phyloP scores from a whole-genome alignment of 37 sponge, comb jelly and placozoan species.

The Spongilla lacustris region DNA sequence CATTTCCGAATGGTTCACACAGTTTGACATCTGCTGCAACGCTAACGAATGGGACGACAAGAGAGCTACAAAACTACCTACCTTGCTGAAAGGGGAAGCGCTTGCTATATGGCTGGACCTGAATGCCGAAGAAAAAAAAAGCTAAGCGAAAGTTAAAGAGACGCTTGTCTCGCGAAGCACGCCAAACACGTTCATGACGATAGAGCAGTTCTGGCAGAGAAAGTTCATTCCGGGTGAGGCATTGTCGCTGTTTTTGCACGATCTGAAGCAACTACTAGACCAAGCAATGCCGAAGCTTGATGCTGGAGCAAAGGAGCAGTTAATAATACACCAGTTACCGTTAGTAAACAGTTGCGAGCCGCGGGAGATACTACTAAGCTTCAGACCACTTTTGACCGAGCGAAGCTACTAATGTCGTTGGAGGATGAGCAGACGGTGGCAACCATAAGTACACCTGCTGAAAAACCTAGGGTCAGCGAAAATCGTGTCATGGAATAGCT shows the following conservation, averaged over 20 bases:
- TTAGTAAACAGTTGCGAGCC: slow-evolving; percentile 37
- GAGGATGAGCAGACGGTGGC: background rate
- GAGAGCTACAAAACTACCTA: slow-evolving; percentile 32
- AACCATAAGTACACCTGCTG: background rate
- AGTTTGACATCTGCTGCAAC: slow-evolving; percentile 37
- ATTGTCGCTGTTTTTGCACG: slow-evolving; percentile 47
- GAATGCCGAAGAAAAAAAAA: slow-evolving; percentile 5
- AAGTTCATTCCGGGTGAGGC: slow-evolving; percentile 37
- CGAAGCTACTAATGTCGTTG: slow-evolving; percentile 21
- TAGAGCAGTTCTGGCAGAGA: background rate
- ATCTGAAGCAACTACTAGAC: slow-evolving; percentile 43
- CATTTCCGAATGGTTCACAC: slow-evolving; percentile 30
- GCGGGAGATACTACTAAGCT: slow-evolving; percentile 30
- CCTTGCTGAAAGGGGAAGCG: slow-evolving; percentile 50
- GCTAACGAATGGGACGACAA: slow-evolving; percentile 42
- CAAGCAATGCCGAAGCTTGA: slow-evolving; percentile 69
- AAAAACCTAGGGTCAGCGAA: background rate
- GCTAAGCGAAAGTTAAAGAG: slow-evolving; percentile 8
- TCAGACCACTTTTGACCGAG: slow-evolving; percentile 20
- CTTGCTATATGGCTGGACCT: slow-evolving; percentile 56
- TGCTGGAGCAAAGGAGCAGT: slow-evolving; percentile 20
- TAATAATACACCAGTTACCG: slow-evolving; percentile 51
- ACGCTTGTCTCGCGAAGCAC: background rate
- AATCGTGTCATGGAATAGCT: slow-evolving; percentile 5
- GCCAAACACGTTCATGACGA: no score